Conservation (phyloP, 2,888 invertebrate species). For the Rhogogaster chlorosoma region DNA sequence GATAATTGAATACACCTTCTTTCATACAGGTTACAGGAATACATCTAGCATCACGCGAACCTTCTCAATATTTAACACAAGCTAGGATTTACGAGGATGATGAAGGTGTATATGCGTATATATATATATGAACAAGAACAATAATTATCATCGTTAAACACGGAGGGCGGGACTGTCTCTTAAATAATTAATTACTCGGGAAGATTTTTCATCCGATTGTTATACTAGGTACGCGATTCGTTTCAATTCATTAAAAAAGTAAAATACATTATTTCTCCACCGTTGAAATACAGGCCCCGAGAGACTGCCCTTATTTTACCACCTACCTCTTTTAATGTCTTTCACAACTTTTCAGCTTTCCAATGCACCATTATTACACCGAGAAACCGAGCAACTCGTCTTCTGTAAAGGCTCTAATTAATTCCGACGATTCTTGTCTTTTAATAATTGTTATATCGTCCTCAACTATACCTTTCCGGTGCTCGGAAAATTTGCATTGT, state of each 20-base stretch:
- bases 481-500: background rate
- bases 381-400: slow-evolving; percentile 57
- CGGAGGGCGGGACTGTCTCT: background rate
- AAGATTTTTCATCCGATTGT: slow-evolving; percentile 68
- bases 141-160: background rate
- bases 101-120: background rate
- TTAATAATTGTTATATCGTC: slow-evolving; percentile 71
- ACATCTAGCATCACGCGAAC: background rate
- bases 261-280: background rate
- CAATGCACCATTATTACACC: slow-evolving; percentile 67
- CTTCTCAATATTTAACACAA: background rate
- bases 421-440: slow-evolving; percentile 77
- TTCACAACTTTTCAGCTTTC: slow-evolving; percentile 72
- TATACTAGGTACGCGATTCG: slow-evolving; percentile 55
- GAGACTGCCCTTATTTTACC: background rate
- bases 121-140: background rate
- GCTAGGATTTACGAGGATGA: background rate
- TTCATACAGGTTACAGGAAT: background rate
- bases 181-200: slow-evolving; percentile 68
- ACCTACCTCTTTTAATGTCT: slow-evolving; percentile 70
- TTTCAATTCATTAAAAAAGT: background rate
- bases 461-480: background rate
- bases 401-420: slow-evolving; percentile 75
- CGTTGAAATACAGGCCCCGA: slow-evolving; percentile 43
- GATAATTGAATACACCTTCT: background rate